These are phyloP conservation scores for Littorina saxatilis DNA, from an alignment of 1,140 invertebrate species.

Conservation along the genomic window DNA sequence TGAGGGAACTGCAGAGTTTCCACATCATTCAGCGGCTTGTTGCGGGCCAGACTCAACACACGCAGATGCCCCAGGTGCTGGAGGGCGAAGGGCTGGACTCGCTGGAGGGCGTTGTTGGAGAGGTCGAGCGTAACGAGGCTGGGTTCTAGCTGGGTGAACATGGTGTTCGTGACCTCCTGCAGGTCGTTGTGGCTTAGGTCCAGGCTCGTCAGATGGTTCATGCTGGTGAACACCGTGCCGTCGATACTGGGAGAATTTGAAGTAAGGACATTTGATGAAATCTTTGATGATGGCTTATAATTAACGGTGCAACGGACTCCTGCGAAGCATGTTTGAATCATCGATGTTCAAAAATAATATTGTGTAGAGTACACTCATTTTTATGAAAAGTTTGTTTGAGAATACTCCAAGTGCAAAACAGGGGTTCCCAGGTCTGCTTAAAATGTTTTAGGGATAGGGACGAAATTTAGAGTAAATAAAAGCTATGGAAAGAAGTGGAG, in stretches of 20 bases:
- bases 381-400: too few species aligned
- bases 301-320: too few species aligned
- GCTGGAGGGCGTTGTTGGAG: conserved; percentile 44
- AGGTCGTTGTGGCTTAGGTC: conserved; percentile 42
- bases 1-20: conserved; percentile 41
- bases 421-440: too few species aligned
- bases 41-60: conserved; percentile 42
- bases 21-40: conserved; percentile 14
- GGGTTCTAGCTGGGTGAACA: conserved; percentile 17
- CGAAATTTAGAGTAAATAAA: background rate
- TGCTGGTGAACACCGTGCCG: background rate
- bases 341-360: background rate
- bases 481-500: background rate
- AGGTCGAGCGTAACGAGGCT: conserved; percentile 34
- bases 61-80: conserved; percentile 43
- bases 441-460: background rate
- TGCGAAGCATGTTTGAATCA: too few species aligned
- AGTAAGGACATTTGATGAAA: background rate
- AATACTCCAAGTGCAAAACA: too few species aligned
- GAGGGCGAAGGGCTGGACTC: conserved; percentile 16
- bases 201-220: conserved; percentile 7
- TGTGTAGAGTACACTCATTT: too few species aligned
- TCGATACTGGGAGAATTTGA: background rate
- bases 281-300: background rate
- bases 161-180: background rate